Base-by-base conservation (phyloP, 2,888 invertebrate genomes). In the Leucophora obtusa region DNA sequence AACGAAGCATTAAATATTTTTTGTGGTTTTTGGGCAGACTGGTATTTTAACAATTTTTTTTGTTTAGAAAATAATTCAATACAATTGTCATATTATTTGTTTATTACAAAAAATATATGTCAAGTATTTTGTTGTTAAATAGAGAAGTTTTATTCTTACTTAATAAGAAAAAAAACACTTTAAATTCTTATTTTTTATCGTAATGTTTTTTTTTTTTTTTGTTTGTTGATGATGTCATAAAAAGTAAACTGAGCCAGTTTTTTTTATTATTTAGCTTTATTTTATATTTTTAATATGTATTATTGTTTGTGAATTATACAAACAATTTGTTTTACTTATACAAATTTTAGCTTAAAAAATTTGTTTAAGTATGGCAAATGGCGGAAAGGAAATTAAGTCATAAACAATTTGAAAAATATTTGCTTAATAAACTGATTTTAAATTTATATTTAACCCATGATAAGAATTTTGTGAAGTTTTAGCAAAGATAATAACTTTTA, bases 201-300 rank as follows among this genome's bases (percentile, higher is more conserved):
- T 38, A 38, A 11, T 1, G 38, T 9, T 38, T 38, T 14, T 1
- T 35, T 56, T 54, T 62, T 35, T 56, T 43, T 33, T 56, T 8
- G 3, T 18, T 69, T 17, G 15, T 15, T 66, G 71, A 66, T 77
- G 77, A 77, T 77, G 77, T 77, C 77, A 77, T 63, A 11, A 17
- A 65, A 24, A 59, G 17, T 65, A 65, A 51, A 65, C 21, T 54
- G 53, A 77, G 15, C n/a, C 43, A 24, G 43, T 59, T 58, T 71
- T 53, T 24, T 38, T 51, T 60, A 51, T 38, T 60, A 47, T 47
- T 54, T 38, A 38, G 38, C 7, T 28, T 58, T 15, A 33, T 56
- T 17, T 56, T 28, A n/a, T n/a, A n/a, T 66, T 38, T 24, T 54
- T 58, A n/a, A 18, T 58, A n/a, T n/a, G n/a, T n/a, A 17, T 65